Evolutionary conservation across 2,888 invertebrate genomes (phyloP), one percentile per base, ranked within the genome.

Genomic region (Leuctra nigra): DNA sequence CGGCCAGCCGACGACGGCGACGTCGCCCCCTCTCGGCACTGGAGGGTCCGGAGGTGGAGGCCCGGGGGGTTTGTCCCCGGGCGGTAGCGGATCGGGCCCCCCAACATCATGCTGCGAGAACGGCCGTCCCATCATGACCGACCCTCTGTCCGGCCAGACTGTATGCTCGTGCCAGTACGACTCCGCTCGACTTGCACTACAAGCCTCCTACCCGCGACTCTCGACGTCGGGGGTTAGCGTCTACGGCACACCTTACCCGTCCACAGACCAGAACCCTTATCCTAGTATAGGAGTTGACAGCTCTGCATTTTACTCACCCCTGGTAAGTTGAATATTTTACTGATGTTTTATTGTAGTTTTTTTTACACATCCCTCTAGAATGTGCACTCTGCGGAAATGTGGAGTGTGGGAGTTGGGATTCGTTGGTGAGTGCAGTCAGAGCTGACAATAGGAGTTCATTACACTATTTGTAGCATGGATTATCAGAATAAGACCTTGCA

Each of bases 131-230:
- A 85, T 93, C 73, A 88, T 91, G 79, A 91, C 91, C 65, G 93
- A 94, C 74, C 92, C 93, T 9, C 88, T 92, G 59, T 90, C 91
- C 62, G 93, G 93, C 33, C 92, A 93, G 74, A 88, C 91, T 55
- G 91, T 94, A 66, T 94, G 93, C 75, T 92, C 92, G 66, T 94
- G 94, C 75, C 93, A 93, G 73, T 93, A 93, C 75, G 93, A 93
- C 74, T 86, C 88, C 58, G 89, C 91, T 46, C 78, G 92, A 65
- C 79, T 93, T 63, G 90, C 91, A 54, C 82, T 91, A 62, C 33
- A 29, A 20, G 82, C 87, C 62, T 82, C 84, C 63, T 91, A 91
- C 72, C 89, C 90, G 36, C 80, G 91, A 63, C 78, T 87, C 64
- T 82, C 87, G 64, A 86, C 87, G 52, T 69, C 73, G 59, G 86